phyloP scores from a whole-genome alignment of 2,888 invertebrate genomes.

The Drosophila borealis region DNA sequence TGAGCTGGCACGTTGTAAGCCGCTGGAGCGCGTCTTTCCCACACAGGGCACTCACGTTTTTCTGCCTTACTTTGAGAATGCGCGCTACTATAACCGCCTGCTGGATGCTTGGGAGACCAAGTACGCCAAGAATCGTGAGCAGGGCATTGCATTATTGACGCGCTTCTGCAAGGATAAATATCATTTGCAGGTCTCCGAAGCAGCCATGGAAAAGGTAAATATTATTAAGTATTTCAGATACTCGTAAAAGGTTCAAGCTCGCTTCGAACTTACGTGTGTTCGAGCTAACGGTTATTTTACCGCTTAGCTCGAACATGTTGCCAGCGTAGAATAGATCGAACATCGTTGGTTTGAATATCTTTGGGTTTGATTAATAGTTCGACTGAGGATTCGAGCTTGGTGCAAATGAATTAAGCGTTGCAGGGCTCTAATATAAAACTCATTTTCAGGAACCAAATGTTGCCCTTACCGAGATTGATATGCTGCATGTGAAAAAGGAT shows the following conservation, averaged over 20 bases:
- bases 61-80: constrained; percentile 91
- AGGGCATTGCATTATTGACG: constrained; percentile 87
- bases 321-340: no score
- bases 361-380: no score
- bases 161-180: constrained; percentile 89
- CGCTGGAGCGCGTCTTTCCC: constrained; percentile 94
- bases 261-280: no score
- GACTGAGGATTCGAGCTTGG: no score
- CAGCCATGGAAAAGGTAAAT: constrained; percentile 81
- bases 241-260: no score
- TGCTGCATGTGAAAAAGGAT: constrained; percentile 81
- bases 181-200: constrained; percentile 89
- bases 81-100: constrained; percentile 95
- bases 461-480: constrained; percentile 82
- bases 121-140: constrained; percentile 87
- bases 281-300: no score
- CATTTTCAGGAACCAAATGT: constrained; percentile 79
- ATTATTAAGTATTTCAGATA: no score
- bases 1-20: constrained; percentile 89
- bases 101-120: constrained; percentile 96
- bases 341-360: no score
- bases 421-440: no score
- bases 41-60: constrained; percentile 90
- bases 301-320: no score
- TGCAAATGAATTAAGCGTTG: no score